Base-by-base conservation (phyloP, 1,140 invertebrate genomes). In the Nephila pilipes region DNA sequence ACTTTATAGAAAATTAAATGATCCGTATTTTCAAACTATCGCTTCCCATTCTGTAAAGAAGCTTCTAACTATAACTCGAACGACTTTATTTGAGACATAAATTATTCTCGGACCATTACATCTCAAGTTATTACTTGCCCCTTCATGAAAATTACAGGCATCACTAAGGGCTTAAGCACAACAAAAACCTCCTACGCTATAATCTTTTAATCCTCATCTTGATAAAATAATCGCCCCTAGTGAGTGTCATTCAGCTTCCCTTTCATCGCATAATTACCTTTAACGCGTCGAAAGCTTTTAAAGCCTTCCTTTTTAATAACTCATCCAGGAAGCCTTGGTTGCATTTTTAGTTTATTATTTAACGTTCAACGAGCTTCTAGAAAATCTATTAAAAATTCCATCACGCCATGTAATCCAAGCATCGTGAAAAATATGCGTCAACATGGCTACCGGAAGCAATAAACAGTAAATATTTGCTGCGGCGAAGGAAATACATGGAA, bases 201-300 rank as follows among this genome's bases (percentile, higher is more conserved):
- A 75, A 75, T 75, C 69, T 36, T 75, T 75, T 75, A 75, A 75
- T 36, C 69, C 69, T 75, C 69, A 75, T 75, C 69, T 75, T 75
- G 69, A 75, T 75, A 75, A 75, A 36, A 75, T 36, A 36, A 75
- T 75, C 32, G 32, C 16, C 69, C 1, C 29, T 29, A 75, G 69
- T 32, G 25, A 65, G 18, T 75, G 69, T 75, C 69, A 75, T 75
- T 75, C 69, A 6, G 69, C 25, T 75, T 29, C 25, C 36, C 69
- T 75, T 75, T 75, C 69, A 75, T 75, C 16, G 69, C 69, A 36
- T 75, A 75, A 75, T 75, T 75, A 75, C 69, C 69, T 75, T 75
- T 75, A 75, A 75, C 32, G 69, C 69, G 69, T 18, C 69, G 69
- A 36, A 75, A 36, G 69, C 69, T 75, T 36, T 75, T 75, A 75